Evolutionary conservation across 2,797 vertebrate genomes (phyloP).

Genomic region (Semotilus atromaculatus): DNA sequence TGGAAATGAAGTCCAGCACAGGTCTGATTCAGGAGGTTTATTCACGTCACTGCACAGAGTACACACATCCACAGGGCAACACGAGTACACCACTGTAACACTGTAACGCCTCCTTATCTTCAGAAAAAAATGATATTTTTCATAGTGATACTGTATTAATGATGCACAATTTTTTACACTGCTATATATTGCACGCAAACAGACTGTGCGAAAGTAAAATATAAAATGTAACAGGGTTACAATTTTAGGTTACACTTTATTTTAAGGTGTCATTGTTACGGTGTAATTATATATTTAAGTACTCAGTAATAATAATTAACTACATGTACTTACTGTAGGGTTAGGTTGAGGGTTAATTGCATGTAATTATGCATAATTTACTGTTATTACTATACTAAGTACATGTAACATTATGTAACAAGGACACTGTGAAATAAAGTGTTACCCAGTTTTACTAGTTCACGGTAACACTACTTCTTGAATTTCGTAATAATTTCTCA

Average conservation of each 20-base stretch:
- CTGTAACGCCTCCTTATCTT: not conserved
- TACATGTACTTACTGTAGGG: too few species aligned
- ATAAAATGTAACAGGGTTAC: not conserved
- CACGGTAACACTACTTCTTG: not conserved
- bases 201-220: not conserved
- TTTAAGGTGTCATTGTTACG: too few species aligned
- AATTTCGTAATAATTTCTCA: not conserved
- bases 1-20: not conserved
- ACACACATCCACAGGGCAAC: not conserved
- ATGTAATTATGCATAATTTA: too few species aligned
- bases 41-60: not conserved
- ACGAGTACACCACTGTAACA: not conserved
- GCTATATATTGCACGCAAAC: not conserved
- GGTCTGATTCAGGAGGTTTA: not conserved
- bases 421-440: too few species aligned
- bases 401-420: too few species aligned
- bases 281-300: too few species aligned
- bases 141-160: too few species aligned
- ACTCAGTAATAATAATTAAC: too few species aligned
- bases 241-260: not conserved
- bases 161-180: not conserved
- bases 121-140: not conserved
- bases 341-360: too few species aligned
- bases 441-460: too few species aligned
- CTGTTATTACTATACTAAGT: too few species aligned